Conservation (phyloP, 2,888 invertebrate species). For the Drosophila longiperda region DNA sequence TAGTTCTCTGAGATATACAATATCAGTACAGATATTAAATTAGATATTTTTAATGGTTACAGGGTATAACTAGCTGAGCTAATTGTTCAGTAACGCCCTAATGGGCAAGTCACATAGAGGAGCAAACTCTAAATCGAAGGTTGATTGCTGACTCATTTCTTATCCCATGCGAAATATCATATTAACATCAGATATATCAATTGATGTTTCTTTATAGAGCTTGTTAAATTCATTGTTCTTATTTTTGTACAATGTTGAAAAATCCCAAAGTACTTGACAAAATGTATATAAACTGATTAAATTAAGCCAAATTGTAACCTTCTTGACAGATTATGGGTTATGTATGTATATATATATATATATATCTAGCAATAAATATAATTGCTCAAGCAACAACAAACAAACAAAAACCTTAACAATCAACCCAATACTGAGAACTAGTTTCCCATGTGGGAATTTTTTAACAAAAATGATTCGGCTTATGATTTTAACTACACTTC, state of each 20-base stretch:
- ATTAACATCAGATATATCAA: not conserved
- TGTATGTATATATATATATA: not conserved
- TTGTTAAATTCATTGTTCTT: not conserved
- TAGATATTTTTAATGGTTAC: not conserved
- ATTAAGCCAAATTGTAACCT: not conserved
- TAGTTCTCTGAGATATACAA: not conserved
- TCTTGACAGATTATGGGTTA: not conserved
- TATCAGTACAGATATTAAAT: not conserved
- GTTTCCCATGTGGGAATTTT: not conserved
- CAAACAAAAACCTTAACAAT: not conserved
- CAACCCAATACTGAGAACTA: not conserved
- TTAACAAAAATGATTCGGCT: not conserved
- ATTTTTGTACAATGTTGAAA: not conserved
- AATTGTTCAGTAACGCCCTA: conserved; percentile 51
- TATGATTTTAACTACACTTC: not conserved
- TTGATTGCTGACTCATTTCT: conserved; percentile 1
- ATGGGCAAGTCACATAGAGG: conserved; percentile 41
- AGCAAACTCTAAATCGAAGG: conserved; percentile 27
- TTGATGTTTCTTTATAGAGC: not conserved
- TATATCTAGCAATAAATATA: not conserved
- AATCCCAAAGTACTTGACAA: not conserved
- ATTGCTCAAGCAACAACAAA: not conserved
- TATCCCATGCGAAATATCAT: not conserved
- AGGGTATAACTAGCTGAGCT: conserved; percentile 6
- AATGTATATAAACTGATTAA: not conserved